phyloP scores from a whole-genome alignment of 2,888 invertebrate species.

The Drosophila hamatofila region DNA sequence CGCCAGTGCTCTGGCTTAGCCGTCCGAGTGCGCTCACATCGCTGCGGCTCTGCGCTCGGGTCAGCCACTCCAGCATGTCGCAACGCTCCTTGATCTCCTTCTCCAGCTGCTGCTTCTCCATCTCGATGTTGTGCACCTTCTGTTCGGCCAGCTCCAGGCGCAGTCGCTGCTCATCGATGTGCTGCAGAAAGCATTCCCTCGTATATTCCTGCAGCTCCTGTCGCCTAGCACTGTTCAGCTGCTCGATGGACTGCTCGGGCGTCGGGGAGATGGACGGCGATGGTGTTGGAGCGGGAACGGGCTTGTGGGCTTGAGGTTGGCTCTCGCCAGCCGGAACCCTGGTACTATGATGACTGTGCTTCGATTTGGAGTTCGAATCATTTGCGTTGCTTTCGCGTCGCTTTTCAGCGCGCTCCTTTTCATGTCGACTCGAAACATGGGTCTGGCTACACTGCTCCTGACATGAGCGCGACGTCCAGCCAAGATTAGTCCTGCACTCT shows the following conservation, averaged over 20 bases:
- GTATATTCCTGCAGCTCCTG: background rate
- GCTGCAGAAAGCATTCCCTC: conserved; percentile 5
- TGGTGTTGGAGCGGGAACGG: background rate
- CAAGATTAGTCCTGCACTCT: rapidly evolving
- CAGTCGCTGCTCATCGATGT: conserved; percentile 9
- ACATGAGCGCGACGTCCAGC: rapidly evolving
- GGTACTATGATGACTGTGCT: background rate
- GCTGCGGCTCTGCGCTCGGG: background rate
- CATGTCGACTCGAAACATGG: no score
- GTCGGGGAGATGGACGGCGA: background rate
- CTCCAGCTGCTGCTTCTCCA: conserved; percentile 9
- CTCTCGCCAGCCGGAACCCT: background rate
- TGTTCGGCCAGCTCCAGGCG: conserved; percentile 1
- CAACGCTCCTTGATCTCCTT: conserved; percentile 8
- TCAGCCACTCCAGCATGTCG: conserved; percentile 1
- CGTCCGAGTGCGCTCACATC: background rate
- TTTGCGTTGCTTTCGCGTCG: background rate
- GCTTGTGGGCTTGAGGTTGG: no score
- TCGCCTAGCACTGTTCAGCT: background rate
- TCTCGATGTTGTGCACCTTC: background rate
- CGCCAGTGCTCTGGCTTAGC: background rate
- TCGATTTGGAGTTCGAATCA: background rate
- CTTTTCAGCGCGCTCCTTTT: background rate
- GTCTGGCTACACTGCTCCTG: background rate
- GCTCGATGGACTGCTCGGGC: background rate